Evolutionary conservation across 2,797 vertebrate genomes (phyloP), one percentile per base, ranked within the genome.

Genomic region (Petrocephalus schoutedeni): DNA sequence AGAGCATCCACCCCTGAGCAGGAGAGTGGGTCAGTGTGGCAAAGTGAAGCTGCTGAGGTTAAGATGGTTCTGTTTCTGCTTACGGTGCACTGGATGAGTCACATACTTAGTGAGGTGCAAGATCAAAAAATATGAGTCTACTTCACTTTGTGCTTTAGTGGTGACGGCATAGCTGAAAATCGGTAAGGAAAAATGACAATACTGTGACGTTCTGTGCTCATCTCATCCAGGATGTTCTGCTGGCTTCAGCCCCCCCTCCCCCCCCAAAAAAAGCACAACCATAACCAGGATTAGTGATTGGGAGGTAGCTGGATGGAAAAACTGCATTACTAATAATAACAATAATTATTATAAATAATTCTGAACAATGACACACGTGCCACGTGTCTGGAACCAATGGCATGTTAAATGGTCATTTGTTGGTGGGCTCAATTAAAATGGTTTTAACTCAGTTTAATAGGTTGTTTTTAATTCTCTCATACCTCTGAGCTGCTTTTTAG

Each of bases 331-430:
- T 77, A 45, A n/a, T 77, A 77, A 41, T 45, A 77, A 45, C 71
- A 77, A 77, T 77, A 77, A 77, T 77, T 45, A 77, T 21, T 77
- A 77, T 77, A 41, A 45, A 45, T 77, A 77, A 19, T 77, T 77
- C n/a, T 49, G 74, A 45, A 77, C 71, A 77, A 77, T 49, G 14
- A 77, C 6, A 77, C 2, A 45, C 4, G 2, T 77, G 36, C 71
- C 14, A 8, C 2, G 36, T 77, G 71, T 77, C 71, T 77, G 28
- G 36, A 36, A 32, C 67, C 67, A 41, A 77, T 41, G 14, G 16
- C 36, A 77, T 77, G 1, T 77, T 77, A 77, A 19, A n/a, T 77
- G 5, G 41, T n/a, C 14, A 77, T 41, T 77, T 3, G 7, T 0
- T 77, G 71, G 71, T 77, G 16, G 14, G 10, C 71, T 49, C 71